A percentile compares a stretch with the other conserved stretches of the same genome.
phyloP scores from a whole-genome alignment of 2,113 vertebrate genomes.

The Salvelinus alpinus region DNA sequence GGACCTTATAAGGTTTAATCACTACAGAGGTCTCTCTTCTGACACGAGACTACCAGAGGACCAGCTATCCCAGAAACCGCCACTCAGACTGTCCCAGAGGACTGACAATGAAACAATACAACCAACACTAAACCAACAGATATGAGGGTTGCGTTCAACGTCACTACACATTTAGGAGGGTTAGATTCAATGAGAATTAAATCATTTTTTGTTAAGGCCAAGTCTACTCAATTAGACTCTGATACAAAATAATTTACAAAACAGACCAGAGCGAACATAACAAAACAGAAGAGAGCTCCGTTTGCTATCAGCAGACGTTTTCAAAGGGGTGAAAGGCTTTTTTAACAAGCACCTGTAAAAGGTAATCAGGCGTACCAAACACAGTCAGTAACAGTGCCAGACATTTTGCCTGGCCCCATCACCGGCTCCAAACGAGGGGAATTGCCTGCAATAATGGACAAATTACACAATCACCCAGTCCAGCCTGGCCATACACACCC shows the following conservation, averaged over 20 bases:
- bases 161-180: too few species aligned
- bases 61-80: not conserved
- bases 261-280: not conserved
- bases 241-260: not conserved
- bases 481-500: too few species aligned
- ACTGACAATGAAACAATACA: not conserved
- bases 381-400: conserved; percentile 34
- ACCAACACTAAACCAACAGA: conserved; percentile 1
- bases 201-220: too few species aligned
- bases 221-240: not conserved
- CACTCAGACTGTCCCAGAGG: not conserved
- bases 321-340: conserved; percentile 15
- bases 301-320: not conserved
- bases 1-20: conserved; percentile 69
- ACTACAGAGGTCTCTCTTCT: conserved; percentile 17
- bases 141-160: not conserved
- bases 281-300: not conserved
- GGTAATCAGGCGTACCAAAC: conserved; percentile 50
- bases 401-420: not conserved
- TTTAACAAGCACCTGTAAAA: conserved; percentile 62
- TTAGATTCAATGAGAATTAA: conserved; percentile 7
- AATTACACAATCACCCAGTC: conserved; percentile 34
- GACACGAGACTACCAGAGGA: conserved; percentile 25
- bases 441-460: conserved; percentile 23
- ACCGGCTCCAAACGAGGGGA: conserved; percentile 23